Evolutionary conservation across 2,797 vertebrate species (phyloP).

Genomic region (Mormyrus hasselquistii): DNA sequence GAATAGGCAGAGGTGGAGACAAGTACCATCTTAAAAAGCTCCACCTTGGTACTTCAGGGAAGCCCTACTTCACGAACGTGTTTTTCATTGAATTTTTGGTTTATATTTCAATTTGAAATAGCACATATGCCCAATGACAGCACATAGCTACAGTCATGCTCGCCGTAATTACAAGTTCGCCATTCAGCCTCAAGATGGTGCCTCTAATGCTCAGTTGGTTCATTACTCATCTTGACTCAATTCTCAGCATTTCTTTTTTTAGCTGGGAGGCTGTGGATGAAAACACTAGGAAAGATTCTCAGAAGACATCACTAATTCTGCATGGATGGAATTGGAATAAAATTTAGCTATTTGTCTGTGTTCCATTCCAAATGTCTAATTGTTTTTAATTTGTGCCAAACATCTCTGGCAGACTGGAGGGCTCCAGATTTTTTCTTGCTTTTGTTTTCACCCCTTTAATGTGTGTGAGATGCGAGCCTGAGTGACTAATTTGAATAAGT

Average conservation of each 20-base stretch:
- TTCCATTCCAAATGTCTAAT: neutral
- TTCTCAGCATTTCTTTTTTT: neutral
- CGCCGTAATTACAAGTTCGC: neutral
- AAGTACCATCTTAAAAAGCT: neutral
- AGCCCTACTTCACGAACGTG: neutral
- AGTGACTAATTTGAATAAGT: conserved; percentile 2
- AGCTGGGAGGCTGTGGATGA: neutral
- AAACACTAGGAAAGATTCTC: neutral
- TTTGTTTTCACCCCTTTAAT: neutral
- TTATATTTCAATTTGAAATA: neutral
- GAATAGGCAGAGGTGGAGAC: neutral
- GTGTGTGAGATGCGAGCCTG: neutral
- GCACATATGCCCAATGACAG: neutral
- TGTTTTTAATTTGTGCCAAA: neutral
- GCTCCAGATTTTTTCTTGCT: neutral
- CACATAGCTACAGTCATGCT: neutral
- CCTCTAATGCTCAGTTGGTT: neutral
- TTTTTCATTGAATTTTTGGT: neutral
- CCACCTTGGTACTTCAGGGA: neutral
- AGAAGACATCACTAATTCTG: neutral
- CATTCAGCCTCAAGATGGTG: neutral
- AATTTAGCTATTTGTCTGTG: neutral
- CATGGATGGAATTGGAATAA: neutral
- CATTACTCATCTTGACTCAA: neutral
- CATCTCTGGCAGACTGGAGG: neutral